Percentiles rank a stretch among this genome's conserved stretches.
Conservation (phyloP, 2,113 vertebrate species). For the Chinchilla lanigera region DNA sequence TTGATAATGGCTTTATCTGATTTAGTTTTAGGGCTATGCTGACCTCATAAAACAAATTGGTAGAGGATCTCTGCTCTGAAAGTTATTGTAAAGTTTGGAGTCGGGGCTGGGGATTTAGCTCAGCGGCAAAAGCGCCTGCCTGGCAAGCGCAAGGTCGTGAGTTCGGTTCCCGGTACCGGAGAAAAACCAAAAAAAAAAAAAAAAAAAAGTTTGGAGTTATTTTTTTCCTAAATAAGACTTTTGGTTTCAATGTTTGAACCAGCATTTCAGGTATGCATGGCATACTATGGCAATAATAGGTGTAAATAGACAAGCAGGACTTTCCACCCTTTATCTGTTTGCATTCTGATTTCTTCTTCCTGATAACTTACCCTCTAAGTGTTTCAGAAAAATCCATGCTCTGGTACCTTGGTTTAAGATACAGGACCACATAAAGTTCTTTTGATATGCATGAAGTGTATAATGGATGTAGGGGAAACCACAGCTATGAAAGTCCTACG, state of each 20-base stretch:
- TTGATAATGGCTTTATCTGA: conserved; percentile 1
- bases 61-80: not conserved
- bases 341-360: not conserved
- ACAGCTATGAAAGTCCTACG: not conserved
- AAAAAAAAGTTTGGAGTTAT: too few relatives aligned
- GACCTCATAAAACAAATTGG: conserved; percentile 1
- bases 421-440: not conserved
- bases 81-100: not conserved
- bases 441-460: not conserved
- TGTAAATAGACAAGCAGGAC: not conserved
- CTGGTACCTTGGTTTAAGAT: not conserved
- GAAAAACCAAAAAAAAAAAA: too few relatives aligned
- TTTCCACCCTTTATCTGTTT: not conserved
- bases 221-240: conserved; percentile 41
- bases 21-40: conserved; percentile 15
- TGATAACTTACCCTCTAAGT: not conserved
- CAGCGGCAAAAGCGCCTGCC: too few relatives aligned
- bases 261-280: not conserved
- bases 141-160: too few relatives aligned
- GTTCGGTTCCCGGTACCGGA: too few relatives aligned
- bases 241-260: not conserved
- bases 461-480: not conserved
- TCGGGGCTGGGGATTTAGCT: too few relatives aligned
- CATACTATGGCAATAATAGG: not conserved
- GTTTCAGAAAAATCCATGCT: not conserved